phyloP scores from a whole-genome alignment of 2,888 invertebrate species.

The Macroteleia sp. region DNA sequence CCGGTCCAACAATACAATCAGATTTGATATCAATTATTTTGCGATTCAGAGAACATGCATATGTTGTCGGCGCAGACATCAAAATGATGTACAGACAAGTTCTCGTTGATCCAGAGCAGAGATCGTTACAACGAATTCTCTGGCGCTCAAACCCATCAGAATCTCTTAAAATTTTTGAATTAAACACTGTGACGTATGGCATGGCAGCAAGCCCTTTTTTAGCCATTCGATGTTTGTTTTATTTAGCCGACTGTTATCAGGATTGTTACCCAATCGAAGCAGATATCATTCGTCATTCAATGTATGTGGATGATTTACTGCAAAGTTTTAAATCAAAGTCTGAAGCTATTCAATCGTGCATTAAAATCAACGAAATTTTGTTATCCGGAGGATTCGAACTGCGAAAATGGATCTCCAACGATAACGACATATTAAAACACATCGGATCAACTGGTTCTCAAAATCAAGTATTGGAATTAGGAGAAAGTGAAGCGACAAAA shows the following conservation, averaged over 20 bases:
- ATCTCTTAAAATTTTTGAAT: slow-evolving; percentile 24
- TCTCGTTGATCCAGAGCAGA: slow-evolving; percentile 43
- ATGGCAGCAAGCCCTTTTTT: slow-evolving; percentile 65
- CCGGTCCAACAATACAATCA: slow-evolving; percentile 65
- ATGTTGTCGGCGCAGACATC: slow-evolving; percentile 70
- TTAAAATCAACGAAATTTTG: slow-evolving; percentile 41
- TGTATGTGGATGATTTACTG: slow-evolving; percentile 71
- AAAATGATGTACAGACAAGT: slow-evolving; percentile 70
- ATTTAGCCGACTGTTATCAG: slow-evolving; percentile 55
- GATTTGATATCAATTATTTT: slow-evolving; percentile 60
- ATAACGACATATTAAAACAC: not conserved
- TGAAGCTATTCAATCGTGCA: slow-evolving; percentile 44
- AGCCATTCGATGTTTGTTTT: slow-evolving; percentile 61
- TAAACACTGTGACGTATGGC: slow-evolving; percentile 67
- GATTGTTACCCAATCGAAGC: not conserved
- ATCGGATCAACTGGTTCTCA: not conserved
- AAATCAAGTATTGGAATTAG: not conserved
- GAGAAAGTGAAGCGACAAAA: slow-evolving; percentile 11
- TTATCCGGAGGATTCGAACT: slow-evolving; percentile 28
- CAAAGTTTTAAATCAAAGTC: slow-evolving; percentile 52
- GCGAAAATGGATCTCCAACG: slow-evolving; percentile 66
- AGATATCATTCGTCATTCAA: slow-evolving; percentile 27
- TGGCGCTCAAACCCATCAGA: slow-evolving; percentile 60
- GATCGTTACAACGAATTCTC: slow-evolving; percentile 66
- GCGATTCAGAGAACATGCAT: slow-evolving; percentile 59